A percentile compares a stretch with the other conserved stretches of the same genome.
Evolutionary conservation across 2,113 vertebrate species (phyloP).

Genomic region (Cyrtonyx montezumae): DNA sequence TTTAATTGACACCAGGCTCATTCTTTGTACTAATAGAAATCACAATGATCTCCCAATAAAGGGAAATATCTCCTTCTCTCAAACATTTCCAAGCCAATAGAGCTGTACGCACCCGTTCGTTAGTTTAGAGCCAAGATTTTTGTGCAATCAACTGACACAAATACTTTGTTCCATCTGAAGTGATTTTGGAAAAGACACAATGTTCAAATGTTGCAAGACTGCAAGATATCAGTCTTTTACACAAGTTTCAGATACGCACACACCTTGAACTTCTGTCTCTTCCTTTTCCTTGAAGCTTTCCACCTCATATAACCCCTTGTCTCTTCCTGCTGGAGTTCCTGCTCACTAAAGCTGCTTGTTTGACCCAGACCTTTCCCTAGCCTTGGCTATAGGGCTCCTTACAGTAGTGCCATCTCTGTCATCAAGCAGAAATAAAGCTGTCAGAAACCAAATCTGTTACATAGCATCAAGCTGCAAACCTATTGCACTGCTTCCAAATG

Average conservation of each 20-base stretch:
- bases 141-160: neutral
- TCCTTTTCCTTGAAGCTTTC: neutral
- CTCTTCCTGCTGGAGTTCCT: neutral
- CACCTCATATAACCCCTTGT: neutral
- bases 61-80: neutral
- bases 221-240: neutral
- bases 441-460: neutral
- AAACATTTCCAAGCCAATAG: neutral
- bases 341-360: neutral
- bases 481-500: neutral
- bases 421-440: neutral
- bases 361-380: neutral
- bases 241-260: slow-evolving; percentile 8
- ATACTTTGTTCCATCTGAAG: neutral
- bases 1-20: neutral
- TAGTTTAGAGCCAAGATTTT: neutral
- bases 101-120: neutral
- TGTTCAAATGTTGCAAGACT: neutral
- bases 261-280: slow-evolving; percentile 5
- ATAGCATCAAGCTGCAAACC: neutral
- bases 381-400: neutral
- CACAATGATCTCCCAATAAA: neutral
- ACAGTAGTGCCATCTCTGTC: neutral
- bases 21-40: neutral
- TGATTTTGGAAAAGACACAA: neutral